Evolutionary conservation across 1,140 invertebrate species (phyloP).

Genomic region (Conus ventricosus): DNA sequence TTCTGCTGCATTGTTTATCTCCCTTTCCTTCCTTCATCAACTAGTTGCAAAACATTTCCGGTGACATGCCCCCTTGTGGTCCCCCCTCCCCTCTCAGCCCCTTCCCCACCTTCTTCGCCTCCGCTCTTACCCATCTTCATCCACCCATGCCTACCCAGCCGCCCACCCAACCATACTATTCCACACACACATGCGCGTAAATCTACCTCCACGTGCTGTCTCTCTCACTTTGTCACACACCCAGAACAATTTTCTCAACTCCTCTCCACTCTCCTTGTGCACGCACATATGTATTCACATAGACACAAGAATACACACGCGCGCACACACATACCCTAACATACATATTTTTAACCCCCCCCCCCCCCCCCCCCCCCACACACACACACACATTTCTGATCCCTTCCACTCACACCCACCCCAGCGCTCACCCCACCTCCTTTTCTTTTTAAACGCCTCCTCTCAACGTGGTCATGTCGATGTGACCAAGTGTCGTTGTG

Average conservation of each 20-base stretch:
- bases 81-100: neutral
- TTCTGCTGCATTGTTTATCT: no score
- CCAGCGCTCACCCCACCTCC: no score
- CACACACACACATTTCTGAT: neutral
- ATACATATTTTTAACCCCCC: neutral
- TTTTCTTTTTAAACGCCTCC: no score
- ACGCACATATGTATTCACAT: neutral
- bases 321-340: constrained; percentile 6
- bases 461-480: no score
- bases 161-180: neutral
- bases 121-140: no score
- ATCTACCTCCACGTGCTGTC: neutral
- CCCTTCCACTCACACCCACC: neutral
- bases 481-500: no score
- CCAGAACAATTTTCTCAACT: neutral
- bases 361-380: neutral
- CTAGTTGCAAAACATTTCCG: no score
- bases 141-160: no score
- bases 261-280: no score
- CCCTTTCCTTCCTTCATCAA: no score
- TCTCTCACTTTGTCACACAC: neutral
- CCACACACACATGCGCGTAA: neutral
- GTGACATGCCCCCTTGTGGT: neutral
- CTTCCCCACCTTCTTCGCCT: neutral
- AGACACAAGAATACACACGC: neutral